Percentiles rank a stretch among this genome's conserved stretches.
Evolutionary conservation across 2,888 invertebrate species (phyloP).

Genomic region (Eulithis prunata): DNA sequence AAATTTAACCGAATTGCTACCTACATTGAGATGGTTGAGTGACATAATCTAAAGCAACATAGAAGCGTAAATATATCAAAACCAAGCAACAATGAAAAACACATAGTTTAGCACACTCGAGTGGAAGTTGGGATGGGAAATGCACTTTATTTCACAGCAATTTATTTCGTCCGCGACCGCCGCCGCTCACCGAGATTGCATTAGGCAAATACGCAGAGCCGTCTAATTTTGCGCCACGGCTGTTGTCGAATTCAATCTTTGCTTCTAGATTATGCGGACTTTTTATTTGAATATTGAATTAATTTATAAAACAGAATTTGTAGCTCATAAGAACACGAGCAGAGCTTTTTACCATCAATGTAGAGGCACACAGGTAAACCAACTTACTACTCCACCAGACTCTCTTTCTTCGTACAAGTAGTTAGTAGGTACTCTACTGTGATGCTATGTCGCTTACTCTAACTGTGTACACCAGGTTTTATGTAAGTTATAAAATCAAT

Average conservation of each 20-base stretch:
- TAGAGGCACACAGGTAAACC: no score
- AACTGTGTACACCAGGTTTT: no score
- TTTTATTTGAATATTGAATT: slow-evolving; percentile 3
- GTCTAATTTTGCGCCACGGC: slow-evolving; percentile 45
- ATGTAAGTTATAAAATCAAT: no score
- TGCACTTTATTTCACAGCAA: slow-evolving; percentile 65
- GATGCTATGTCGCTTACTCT: no score
- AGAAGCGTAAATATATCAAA: slow-evolving; percentile 15
- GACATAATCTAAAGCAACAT: slow-evolving; percentile 7
- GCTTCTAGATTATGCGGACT: not conserved
- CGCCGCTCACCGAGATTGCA: slow-evolving; percentile 59
- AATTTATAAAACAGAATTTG: no score
- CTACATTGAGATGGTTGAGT: no score
- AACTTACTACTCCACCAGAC: no score
- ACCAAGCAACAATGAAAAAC: slow-evolving; percentile 14
- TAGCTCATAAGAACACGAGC: no score
- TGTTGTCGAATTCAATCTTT: slow-evolving; percentile 32
- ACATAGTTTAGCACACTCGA: slow-evolving; percentile 18
- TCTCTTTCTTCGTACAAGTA: no score
- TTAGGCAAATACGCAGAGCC: slow-evolving; percentile 56
- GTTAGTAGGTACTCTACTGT: no score
- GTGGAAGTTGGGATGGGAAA: slow-evolving; percentile 23
- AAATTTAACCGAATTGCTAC: not conserved
- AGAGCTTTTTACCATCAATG: no score
- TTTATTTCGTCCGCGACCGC: slow-evolving; percentile 59